These are phyloP conservation scores for Bathynomus jamesi DNA, from an alignment of 1,140 invertebrate genomes.

Conservation along the genomic window DNA sequence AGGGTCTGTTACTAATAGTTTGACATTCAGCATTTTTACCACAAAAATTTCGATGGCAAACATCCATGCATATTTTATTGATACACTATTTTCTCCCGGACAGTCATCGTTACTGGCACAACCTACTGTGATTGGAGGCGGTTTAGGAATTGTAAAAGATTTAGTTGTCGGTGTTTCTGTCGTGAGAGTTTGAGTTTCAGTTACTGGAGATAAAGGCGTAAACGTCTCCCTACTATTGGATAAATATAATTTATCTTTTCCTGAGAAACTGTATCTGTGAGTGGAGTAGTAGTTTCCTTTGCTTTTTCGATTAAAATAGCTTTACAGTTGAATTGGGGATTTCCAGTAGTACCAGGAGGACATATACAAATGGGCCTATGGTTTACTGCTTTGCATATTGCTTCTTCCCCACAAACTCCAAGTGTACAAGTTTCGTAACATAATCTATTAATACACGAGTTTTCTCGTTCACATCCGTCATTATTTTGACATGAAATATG, in stretches of 20 bases:
- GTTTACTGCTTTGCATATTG: conserved; percentile 55
- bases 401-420: conserved; percentile 39
- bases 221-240: too few species aligned
- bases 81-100: conserved; percentile 34
- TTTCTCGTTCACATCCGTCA: conserved; percentile 58
- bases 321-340: conserved; percentile 42
- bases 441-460: conserved; percentile 52
- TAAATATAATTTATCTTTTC: too few species aligned
- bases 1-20: conserved; percentile 63
- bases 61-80: conserved; percentile 28
- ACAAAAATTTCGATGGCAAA: conserved; percentile 46
- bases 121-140: conserved; percentile 47
- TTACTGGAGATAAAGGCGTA: too few species aligned
- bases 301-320: conserved; percentile 19
- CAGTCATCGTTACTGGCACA: conserved; percentile 61
- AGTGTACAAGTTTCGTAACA: conserved; percentile 54
- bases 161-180: too few species aligned
- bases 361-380: conserved; percentile 68
- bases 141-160: background rate
- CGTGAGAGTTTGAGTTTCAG: too few species aligned
- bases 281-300: too few species aligned
- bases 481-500: conserved; percentile 42
- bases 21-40: conserved; percentile 66
- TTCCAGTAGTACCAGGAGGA: conserved; percentile 58
- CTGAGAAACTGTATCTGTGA: too few species aligned